These are phyloP conservation scores for Drosophila nr. medialis DNA, from an alignment of 2,888 invertebrate genomes.

Conservation along the genomic window DNA sequence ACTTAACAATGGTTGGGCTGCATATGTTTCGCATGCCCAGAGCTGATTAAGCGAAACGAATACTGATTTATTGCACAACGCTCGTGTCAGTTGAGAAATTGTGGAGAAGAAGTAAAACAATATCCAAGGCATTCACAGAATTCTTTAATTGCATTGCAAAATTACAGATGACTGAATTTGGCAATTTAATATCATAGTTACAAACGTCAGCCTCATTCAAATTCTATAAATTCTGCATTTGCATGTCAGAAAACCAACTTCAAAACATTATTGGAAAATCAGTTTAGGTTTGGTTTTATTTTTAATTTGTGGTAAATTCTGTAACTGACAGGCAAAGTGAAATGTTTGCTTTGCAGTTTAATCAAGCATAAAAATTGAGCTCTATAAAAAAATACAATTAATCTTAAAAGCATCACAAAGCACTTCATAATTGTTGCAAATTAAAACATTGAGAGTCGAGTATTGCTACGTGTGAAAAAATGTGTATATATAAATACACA, in stretches of 20 bases:
- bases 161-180: background rate
- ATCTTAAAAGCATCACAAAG: conserved; percentile 17
- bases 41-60: conserved; percentile 45
- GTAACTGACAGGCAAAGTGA: conserved; percentile 15
- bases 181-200: background rate
- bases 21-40: conserved; percentile 12
- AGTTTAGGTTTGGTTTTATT: background rate
- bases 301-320: conserved; percentile 15
- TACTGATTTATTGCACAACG: conserved; percentile 19
- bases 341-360: conserved; percentile 23
- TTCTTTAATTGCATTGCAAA: background rate
- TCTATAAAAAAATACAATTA: background rate
- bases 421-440: conserved; percentile 49
- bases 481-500: conserved; percentile 14
- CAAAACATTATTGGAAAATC: background rate
- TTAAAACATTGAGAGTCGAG: conserved; percentile 42
- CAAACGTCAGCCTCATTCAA: background rate
- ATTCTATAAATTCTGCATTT: background rate
- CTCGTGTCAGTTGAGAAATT: conserved; percentile 15
- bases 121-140: background rate
- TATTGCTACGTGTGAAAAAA: conserved; percentile 4
- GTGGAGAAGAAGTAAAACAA: conserved; percentile 4
- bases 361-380: conserved; percentile 31
- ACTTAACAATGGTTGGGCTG: conserved; percentile 28
- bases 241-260: background rate